A percentile compares a stretch with the other conserved stretches of the same genome.
Evolutionary conservation across 2,113 vertebrate species (phyloP).

Genomic region (Microtus pennsylvanicus): DNA sequence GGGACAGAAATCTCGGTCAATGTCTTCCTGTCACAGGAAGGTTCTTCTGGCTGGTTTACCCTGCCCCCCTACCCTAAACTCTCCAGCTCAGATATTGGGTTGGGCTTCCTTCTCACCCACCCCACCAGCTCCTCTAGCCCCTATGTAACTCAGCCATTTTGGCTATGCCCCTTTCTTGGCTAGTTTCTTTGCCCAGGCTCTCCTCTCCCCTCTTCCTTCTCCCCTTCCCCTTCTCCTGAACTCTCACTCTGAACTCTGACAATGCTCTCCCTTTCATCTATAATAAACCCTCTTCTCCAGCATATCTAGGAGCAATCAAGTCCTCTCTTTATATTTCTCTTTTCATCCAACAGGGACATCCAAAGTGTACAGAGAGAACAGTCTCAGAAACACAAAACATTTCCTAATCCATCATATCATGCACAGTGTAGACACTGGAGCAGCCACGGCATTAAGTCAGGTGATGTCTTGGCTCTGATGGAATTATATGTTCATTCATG

Average conservation of each 20-base stretch:
- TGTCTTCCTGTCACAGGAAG: neutral
- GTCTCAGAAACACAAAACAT: neutral
- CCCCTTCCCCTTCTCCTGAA: no score
- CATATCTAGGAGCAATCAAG: no score
- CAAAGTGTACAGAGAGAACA: neutral
- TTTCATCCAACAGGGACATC: neutral
- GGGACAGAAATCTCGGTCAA: no score
- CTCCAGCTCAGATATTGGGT: neutral
- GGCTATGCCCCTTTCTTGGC: neutral
- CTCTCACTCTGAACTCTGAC: no score
- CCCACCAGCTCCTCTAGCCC: neutral
- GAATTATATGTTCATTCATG: neutral
- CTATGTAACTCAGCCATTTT: neutral
- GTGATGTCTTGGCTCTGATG: neutral
- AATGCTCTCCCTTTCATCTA: no score
- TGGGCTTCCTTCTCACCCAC: neutral
- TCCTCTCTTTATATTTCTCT: neutral
- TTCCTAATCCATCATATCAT: neutral
- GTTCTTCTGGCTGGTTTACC: neutral
- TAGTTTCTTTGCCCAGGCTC: neutral
- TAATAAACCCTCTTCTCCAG: no score
- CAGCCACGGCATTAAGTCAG: neutral
- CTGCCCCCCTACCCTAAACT: neutral
- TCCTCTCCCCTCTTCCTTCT: no score
- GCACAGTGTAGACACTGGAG: neutral